Conservation (phyloP, 2,113 vertebrate genomes). For the Hemichromis elongatus region DNA sequence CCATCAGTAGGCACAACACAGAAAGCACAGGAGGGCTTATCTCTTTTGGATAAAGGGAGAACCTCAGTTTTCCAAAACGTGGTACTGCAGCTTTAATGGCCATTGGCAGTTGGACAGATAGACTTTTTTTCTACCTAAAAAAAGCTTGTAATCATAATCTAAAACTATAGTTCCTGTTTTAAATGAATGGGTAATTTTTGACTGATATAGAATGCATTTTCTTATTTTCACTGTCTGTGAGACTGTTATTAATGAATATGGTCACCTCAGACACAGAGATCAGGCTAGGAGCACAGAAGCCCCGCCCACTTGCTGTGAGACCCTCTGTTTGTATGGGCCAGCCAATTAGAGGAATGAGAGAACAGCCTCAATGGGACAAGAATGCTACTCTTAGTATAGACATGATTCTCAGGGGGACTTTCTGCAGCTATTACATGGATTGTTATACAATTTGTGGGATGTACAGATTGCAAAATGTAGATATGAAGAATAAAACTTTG, state of each 20-base stretch:
- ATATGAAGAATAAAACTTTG: background rate
- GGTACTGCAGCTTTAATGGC: background rate
- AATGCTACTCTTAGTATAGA: too few relatives aligned
- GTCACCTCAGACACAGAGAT: background rate
- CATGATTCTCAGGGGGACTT: background rate
- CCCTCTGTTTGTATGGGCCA: background rate
- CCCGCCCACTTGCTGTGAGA: background rate
- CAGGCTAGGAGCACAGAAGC: background rate
- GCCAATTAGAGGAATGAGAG: background rate
- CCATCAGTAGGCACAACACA: background rate
- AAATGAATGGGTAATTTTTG: background rate
- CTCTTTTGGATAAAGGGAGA: background rate
- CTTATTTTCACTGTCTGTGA: fast-evolving
- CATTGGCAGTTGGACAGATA: background rate
- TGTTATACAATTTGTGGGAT: fast-evolving
- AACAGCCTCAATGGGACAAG: background rate
- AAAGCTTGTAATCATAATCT: background rate
- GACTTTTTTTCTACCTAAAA: background rate
- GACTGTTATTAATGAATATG: background rate
- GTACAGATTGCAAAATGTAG: background rate
- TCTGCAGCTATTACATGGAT: background rate
- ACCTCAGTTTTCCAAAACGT: background rate
- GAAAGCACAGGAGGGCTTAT: background rate
- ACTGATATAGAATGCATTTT: background rate
- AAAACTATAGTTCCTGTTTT: background rate